These are phyloP conservation scores for Rynchops niger DNA, from an alignment of 2,113 vertebrate genomes.

Conservation along the genomic window DNA sequence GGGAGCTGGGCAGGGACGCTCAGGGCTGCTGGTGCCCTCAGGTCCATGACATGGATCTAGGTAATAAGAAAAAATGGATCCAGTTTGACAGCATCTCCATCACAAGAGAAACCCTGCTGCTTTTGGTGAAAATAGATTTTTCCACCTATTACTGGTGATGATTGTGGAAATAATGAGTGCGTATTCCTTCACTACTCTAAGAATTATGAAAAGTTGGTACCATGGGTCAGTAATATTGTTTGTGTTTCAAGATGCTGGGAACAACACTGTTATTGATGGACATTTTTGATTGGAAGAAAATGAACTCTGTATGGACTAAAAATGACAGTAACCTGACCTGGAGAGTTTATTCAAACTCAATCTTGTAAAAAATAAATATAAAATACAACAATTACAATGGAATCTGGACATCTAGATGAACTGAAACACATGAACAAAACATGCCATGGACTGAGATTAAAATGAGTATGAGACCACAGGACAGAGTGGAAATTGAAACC, in stretches of 20 bases:
- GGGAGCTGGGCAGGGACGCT: neutral
- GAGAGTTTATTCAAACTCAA: neutral
- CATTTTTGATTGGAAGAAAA: neutral
- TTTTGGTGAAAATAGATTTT: neutral
- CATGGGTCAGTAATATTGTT: neutral
- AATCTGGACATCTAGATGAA: neutral
- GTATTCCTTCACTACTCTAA: neutral
- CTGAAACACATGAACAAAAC: neutral
- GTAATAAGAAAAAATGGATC: neutral
- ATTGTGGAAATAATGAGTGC: neutral
- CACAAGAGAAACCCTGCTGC: neutral
- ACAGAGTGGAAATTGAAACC: neutral
- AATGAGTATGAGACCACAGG: neutral
- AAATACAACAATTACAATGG: neutral
- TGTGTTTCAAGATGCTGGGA: neutral
- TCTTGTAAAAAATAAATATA: neutral
- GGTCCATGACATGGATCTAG: neutral
- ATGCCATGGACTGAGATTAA: neutral
- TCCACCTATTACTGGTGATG: neutral
- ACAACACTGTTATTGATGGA: neutral
- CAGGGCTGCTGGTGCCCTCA: neutral
- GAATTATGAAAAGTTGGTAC: neutral
- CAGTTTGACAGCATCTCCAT: neutral
- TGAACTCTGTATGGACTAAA: neutral
- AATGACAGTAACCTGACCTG: neutral